Conservation (phyloP, 2,888 invertebrate genomes). For the Bimastos eiseni region DNA sequence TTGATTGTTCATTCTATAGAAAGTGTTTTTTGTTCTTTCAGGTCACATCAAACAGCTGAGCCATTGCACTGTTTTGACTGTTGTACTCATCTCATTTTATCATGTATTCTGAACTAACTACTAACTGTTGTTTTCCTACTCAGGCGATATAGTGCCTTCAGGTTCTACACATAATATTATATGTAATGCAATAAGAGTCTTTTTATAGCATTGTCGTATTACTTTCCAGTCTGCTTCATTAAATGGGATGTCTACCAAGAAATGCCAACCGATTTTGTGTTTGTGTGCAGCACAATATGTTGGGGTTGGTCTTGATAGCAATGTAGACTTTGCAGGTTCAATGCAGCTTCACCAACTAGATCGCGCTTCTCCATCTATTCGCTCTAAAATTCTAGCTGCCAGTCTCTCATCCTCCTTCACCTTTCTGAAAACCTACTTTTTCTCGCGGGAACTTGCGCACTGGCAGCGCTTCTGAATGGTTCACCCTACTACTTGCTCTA, state of each 20-base stretch:
- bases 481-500: too few species aligned
- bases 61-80: background rate
- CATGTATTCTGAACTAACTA: background rate
- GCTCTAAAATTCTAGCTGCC: too few species aligned
- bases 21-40: background rate
- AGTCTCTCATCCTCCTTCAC: too few species aligned
- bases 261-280: background rate
- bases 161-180: background rate
- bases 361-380: too few species aligned
- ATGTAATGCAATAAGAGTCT: too few species aligned
- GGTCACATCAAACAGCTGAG: background rate
- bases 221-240: background rate
- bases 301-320: background rate
- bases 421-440: too few species aligned
- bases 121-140: background rate
- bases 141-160: background rate
- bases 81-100: background rate
- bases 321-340: background rate
- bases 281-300: background rate
- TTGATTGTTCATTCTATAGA: background rate
- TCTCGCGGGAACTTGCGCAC: too few species aligned
- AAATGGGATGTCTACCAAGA: background rate
- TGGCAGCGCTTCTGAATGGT: too few species aligned
- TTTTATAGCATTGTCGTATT: background rate
- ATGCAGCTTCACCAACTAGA: background rate